Evolutionary conservation across 64 coral and sea anemone species (phyloP).

Genomic region (Stichodactyla helianthus): DNA sequence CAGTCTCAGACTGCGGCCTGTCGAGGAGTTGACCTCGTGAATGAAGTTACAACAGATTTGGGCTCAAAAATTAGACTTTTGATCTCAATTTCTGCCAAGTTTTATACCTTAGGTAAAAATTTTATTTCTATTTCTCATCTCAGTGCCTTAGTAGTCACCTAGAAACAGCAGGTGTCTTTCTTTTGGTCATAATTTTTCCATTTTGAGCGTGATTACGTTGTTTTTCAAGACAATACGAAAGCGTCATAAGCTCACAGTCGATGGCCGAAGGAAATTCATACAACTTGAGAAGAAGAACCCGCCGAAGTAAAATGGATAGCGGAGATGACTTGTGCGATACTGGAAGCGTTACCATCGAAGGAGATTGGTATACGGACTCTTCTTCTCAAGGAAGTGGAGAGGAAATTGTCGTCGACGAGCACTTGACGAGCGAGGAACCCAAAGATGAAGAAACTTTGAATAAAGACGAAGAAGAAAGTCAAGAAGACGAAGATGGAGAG

Average conservation of each 20-base stretch:
- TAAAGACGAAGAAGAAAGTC: not conserved
- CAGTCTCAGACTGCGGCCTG: not conserved
- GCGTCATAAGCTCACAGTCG: not conserved
- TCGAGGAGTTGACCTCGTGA: not conserved
- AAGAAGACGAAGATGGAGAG: not conserved
- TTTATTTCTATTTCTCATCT: not conserved
- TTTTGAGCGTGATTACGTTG: constrained; percentile 2
- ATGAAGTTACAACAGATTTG: not conserved
- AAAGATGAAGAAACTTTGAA: not conserved
- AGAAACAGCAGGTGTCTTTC: not conserved
- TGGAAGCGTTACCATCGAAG: constrained; percentile 31
- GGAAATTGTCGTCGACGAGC: not conserved
- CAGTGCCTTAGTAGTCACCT: not conserved
- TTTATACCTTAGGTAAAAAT: not conserved
- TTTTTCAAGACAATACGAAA: constrained; percentile 1
- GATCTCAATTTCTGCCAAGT: not conserved
- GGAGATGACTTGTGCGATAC: not conserved
- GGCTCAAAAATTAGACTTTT: not conserved
- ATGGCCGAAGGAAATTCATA: not conserved
- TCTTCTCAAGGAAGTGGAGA: not conserved
- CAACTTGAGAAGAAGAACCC: constrained; percentile 13
- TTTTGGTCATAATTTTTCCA: not conserved
- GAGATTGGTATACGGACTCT: not conserved
- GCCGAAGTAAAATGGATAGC: not conserved
- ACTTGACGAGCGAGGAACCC: not conserved